Evolutionary conservation across 1,140 invertebrate genomes (phyloP).

Genomic region (Thalassaphorura encarpata): DNA sequence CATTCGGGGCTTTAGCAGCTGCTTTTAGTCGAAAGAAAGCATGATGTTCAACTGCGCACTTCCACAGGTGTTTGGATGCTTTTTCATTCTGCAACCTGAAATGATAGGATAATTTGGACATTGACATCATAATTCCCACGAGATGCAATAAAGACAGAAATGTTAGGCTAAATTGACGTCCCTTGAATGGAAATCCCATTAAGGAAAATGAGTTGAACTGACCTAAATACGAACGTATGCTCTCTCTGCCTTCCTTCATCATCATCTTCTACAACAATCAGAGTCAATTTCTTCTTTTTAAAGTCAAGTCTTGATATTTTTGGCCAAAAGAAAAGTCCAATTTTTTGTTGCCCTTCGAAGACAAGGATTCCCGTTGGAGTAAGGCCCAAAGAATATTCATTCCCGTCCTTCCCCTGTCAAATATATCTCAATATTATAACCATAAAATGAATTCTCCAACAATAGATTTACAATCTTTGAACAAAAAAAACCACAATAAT

Average conservation of each 20-base stretch:
- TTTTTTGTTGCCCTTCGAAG: slow-evolving; percentile 89
- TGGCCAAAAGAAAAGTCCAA: slow-evolving; percentile 96
- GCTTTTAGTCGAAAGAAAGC: slow-evolving; percentile 92
- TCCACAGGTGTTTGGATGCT: slow-evolving; percentile 98
- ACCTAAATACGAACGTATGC: slow-evolving; percentile 82
- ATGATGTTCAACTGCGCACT: slow-evolving; percentile 98
- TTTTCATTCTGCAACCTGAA: slow-evolving; percentile 83
- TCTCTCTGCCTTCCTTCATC: slow-evolving; percentile 86
- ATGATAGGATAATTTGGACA: slow-evolving; percentile 20
- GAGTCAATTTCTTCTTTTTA: slow-evolving; percentile 88
- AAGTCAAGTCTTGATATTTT: slow-evolving; percentile 70
- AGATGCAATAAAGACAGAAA: background rate
- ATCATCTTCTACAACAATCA: slow-evolving; percentile 93
- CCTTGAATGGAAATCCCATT: background rate
- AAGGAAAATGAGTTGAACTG: too few relatives aligned
- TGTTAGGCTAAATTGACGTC: background rate
- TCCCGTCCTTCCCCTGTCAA: slow-evolving; percentile 79
- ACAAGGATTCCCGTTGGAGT: slow-evolving; percentile 96
- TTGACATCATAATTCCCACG: background rate
- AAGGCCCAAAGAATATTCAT: slow-evolving; percentile 90
- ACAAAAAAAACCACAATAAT: too few relatives aligned
- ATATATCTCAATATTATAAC: slow-evolving; percentile 36
- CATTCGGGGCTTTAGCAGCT: slow-evolving; percentile 76
- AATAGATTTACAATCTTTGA: too few relatives aligned
- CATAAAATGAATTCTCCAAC: slow-evolving; percentile 35